phyloP scores from a whole-genome alignment of 2,797 vertebrate genomes.

The Salmo trutta region DNA sequence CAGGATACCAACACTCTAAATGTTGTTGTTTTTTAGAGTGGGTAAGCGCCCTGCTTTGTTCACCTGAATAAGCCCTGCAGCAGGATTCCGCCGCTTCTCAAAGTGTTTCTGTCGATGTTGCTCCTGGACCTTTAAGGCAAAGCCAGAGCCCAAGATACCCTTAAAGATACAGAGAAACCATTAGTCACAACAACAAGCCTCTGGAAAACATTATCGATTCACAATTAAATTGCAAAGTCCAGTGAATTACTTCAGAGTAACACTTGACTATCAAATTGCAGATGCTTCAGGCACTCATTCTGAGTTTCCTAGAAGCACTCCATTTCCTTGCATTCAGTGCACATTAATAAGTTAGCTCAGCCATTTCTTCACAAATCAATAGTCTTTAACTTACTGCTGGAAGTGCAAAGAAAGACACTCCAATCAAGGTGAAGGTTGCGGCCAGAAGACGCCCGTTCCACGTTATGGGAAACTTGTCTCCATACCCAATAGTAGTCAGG shows the following conservation, averaged over 20 bases:
- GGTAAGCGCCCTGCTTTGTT: not conserved
- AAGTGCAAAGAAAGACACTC: slow-evolving; percentile 95
- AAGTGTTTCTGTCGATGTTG: slow-evolving; percentile 98
- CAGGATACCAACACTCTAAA: not conserved
- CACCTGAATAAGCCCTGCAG: slow-evolving; percentile 95
- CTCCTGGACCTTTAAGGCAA: slow-evolving; percentile 97
- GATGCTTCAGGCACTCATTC: not conserved
- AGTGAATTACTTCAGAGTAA: not conserved
- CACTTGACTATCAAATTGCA: not conserved
- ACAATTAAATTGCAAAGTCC: not conserved
- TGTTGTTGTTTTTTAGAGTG: not conserved
- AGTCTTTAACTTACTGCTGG: slow-evolving; percentile 82
- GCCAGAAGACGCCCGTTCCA: slow-evolving; percentile 96
- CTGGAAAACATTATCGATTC: not conserved
- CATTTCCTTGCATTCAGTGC: not conserved
- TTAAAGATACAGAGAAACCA: slow-evolving; percentile 52
- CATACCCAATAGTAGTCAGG: slow-evolving; percentile 95
- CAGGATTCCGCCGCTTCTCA: slow-evolving; percentile 95
- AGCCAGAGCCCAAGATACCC: slow-evolving; percentile 96
- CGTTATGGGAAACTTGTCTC: slow-evolving; percentile 95
- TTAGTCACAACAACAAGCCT: not conserved
- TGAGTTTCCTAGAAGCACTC: not conserved
- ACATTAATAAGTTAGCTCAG: not conserved
- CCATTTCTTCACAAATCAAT: not conserved
- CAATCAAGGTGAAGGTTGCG: slow-evolving; percentile 91